Conservation (phyloP, 37 sponge, comb jelly and placozoan species). For the Mnemiopsis leidyi region DNA sequence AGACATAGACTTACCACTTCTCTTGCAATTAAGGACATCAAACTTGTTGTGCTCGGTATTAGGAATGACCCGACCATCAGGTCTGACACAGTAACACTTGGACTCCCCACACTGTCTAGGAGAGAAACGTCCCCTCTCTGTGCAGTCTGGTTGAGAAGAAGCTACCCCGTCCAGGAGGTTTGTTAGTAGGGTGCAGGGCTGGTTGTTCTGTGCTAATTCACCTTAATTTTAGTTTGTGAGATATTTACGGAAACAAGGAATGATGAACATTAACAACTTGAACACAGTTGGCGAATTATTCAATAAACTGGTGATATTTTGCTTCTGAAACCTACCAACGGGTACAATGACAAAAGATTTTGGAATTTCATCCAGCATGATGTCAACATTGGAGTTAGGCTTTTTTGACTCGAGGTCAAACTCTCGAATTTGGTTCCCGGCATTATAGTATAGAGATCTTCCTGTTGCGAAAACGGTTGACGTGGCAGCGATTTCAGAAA, state of each 20-base stretch:
- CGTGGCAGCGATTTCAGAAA: neutral
- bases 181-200: neutral
- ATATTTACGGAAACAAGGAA: too few species aligned
- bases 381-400: neutral
- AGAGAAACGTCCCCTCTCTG: neutral
- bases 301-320: too few species aligned
- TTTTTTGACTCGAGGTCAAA: neutral
- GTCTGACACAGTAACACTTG: neutral
- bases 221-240: neutral
- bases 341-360: neutral
- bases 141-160: neutral
- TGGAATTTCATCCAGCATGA: neutral
- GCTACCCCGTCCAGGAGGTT: neutral
- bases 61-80: neutral
- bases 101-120: conserved; percentile 19
- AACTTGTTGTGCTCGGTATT: neutral
- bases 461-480: neutral
- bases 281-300: too few species aligned
- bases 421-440: neutral
- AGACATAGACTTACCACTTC: neutral
- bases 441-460: neutral
- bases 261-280: too few species aligned
- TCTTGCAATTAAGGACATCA: neutral
- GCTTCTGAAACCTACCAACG: neutral
- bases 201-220: neutral